Percentiles rank a stretch among this genome's conserved stretches.
Conservation (phyloP, 2,113 vertebrate genomes). For the Tetrao urogallus region DNA sequence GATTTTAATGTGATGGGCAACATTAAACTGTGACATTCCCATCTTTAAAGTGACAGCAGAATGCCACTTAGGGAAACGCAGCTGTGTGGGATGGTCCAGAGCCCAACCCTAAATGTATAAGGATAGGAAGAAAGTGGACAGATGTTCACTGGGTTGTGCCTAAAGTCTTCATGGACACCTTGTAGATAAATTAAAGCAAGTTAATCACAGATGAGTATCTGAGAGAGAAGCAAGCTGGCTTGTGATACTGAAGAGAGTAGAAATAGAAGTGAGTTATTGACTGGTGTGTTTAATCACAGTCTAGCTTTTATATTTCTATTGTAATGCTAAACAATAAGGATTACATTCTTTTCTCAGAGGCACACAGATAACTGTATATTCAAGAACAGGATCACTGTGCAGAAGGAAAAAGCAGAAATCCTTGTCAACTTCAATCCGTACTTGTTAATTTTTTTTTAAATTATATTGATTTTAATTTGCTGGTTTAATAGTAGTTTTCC, state of each 20-base stretch:
- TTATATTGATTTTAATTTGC: slow-evolving; percentile 33
- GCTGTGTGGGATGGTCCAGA: background rate
- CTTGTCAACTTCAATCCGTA: slow-evolving; percentile 1
- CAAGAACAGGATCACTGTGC: background rate
- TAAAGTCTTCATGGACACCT: background rate
- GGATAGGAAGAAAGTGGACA: background rate
- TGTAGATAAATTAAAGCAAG: slow-evolving; percentile 18
- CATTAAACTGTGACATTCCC: background rate
- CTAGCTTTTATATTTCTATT: slow-evolving; percentile 15
- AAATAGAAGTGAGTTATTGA: slow-evolving; percentile 23
- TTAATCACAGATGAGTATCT: slow-evolving; percentile 29
- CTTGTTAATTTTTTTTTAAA: slow-evolving; percentile 6
- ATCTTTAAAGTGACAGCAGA: background rate
- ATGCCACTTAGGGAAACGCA: background rate
- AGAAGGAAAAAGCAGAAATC: background rate
- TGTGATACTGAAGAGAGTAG: background rate
- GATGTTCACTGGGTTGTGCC: background rate
- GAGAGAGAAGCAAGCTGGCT: background rate
- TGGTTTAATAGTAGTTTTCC: slow-evolving; percentile 1
- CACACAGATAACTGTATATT: background rate
- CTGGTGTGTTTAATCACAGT: background rate
- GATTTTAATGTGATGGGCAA: background rate
- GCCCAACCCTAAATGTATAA: background rate
- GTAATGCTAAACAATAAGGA: slow-evolving; percentile 32
- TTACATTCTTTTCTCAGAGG: slow-evolving; percentile 15